Evolutionary conservation across 2,113 vertebrate genomes (phyloP).

Genomic region (Bos taurus): DNA sequence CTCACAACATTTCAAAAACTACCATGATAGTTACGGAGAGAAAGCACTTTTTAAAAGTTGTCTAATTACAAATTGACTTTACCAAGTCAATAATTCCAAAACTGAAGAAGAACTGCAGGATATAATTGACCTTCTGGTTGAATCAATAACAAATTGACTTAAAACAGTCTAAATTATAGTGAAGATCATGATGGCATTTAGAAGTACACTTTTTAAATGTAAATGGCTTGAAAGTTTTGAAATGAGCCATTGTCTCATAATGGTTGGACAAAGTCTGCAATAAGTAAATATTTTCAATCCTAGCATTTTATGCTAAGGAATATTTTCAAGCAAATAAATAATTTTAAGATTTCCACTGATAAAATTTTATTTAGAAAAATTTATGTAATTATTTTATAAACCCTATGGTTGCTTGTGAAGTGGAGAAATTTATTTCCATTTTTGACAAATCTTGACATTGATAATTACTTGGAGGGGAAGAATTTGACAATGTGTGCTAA

Average conservation of each 20-base stretch:
- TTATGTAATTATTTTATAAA: neutral
- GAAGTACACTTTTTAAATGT: conserved; percentile 36
- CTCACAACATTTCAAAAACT: neutral
- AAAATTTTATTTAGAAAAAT: neutral
- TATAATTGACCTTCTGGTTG: conserved; percentile 60
- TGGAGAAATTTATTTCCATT: neutral
- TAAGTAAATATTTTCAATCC: conserved; percentile 37
- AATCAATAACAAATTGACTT: conserved; percentile 63
- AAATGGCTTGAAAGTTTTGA: conserved; percentile 39
- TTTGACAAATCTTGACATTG: neutral
- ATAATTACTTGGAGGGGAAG: neutral
- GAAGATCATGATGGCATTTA: conserved; percentile 1
- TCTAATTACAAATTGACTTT: conserved; percentile 68
- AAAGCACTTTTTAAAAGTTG: conserved; percentile 62
- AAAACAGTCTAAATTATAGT: conserved; percentile 58
- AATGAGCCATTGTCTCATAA: neutral
- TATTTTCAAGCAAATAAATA: neutral
- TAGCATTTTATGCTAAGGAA: neutral
- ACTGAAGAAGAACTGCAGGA: conserved; percentile 49
- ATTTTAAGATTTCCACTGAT: neutral
- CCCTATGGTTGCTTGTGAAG: neutral
- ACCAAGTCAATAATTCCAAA: conserved; percentile 60
- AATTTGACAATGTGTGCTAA: neutral
- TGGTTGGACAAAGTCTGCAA: conserved; percentile 6
- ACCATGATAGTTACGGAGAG: neutral